A percentile compares a stretch with the other conserved stretches of the same genome.
These are phyloP conservation scores for Dysdera silvatica DNA, from an alignment of 1,140 invertebrate genomes.

Conservation along the genomic window DNA sequence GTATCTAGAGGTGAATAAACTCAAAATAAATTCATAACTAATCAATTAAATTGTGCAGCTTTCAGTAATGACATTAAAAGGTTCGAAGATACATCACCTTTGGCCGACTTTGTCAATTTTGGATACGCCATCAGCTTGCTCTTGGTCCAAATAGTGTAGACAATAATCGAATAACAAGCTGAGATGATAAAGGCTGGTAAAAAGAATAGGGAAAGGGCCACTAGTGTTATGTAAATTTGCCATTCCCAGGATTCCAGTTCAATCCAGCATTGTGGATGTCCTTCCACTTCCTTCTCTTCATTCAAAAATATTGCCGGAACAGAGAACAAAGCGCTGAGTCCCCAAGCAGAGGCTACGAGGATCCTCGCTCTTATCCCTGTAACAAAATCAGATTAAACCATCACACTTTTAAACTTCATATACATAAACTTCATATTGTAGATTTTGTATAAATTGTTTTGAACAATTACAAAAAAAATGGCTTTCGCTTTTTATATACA, in stretches of 20 bases:
- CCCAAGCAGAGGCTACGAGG: slow-evolving; percentile 70
- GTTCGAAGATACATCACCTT: no score
- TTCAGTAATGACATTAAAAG: no score
- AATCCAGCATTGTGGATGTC: slow-evolving; percentile 80
- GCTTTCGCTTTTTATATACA: no score
- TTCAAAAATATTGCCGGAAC: slow-evolving; percentile 74
- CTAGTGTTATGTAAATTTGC: slow-evolving; percentile 75
- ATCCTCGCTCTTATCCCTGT: slow-evolving; percentile 72
- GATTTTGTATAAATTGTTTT: no score
- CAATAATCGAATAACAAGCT: slow-evolving; percentile 82
- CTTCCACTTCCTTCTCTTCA: slow-evolving; percentile 55
- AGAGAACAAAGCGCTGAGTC: slow-evolving; percentile 69
- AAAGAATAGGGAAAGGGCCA: slow-evolving; percentile 73
- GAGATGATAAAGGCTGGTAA: slow-evolving; percentile 81
- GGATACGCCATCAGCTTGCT: slow-evolving; percentile 40
- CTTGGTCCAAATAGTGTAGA: slow-evolving; percentile 84
- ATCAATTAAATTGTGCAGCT: no score
- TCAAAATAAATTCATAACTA: no score
- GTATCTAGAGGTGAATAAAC: no score
- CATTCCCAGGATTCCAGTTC: slow-evolving; percentile 66
- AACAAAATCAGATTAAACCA: no score
- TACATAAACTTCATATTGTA: no score
- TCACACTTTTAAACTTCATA: no score
- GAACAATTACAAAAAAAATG: no score
- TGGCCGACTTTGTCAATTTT: not conserved